Evolutionary conservation across 2,888 invertebrate species (phyloP), one percentile per base, ranked within the genome.

Genomic region (Plebejus melissa): DNA sequence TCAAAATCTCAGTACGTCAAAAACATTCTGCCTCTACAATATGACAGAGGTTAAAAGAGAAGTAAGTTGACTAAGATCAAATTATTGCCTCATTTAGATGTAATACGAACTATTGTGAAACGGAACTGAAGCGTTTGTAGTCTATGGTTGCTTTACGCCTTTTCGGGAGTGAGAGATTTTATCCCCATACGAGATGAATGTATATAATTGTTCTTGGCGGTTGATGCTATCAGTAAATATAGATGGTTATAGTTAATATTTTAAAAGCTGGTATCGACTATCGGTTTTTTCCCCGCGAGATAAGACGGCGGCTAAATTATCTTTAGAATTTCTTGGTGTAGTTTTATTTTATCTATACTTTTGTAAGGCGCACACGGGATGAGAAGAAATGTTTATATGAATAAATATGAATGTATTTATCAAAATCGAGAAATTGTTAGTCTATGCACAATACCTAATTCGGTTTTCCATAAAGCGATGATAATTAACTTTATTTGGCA

Each of bases 121-220:
- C 11, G 4, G 65, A 65, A 65, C 32, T 65, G 65, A 65, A 65
- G 65, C 65, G 32, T 65, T 28, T 32, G 65, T 65, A 72, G 72
- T 72, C 54, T 72, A 54, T 72, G 28, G 16, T 50, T 50, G 72
- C 70, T 50, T 28, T 36, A 54, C 54, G 72, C 72, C 71, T 72
- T 72, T 72, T 54, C 54, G 54, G 72, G 50, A 71, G 71, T 71
- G 71, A 71, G 71, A 46, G 72, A 11, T 46, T 22, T 50, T 36
- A 28, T 54, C 32, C 32, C 50, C 13, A 41, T 70, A 70, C 41
- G 70, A 70, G 41, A 70, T 70, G n/a, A 41, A 22, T 70, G 70
- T 70, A 70, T 41, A 41, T 38, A 4, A 70, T 41, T 70, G 70
- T 70, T 70, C n/a, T 70, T 70, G 70, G 70, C 38, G n/a, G 70